Evolutionary conservation across 2,797 vertebrate genomes (phyloP).

Genomic region (Pipistrellus pipistrellus): DNA sequence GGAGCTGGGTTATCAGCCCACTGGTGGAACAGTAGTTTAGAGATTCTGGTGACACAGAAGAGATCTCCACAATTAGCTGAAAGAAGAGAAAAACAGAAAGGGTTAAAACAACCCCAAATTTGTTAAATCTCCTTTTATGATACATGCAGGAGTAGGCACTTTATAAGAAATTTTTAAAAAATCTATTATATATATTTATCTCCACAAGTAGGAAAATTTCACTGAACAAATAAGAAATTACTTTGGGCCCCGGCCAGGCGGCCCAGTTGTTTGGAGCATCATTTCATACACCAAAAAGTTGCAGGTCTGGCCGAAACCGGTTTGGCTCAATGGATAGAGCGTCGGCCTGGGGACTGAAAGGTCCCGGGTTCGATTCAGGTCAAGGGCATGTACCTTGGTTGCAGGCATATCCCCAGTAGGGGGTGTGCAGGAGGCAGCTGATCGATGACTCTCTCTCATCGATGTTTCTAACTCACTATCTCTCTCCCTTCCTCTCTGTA

Average conservation of each 20-base stretch:
- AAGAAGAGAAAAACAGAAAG: slow-evolving; percentile 62
- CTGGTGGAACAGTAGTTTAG: slow-evolving; percentile 94
- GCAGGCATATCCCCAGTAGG: no score
- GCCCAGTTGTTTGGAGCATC: neutral
- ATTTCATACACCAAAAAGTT: neutral
- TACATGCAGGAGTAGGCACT: slow-evolving; percentile 22
- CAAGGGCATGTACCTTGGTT: no score
- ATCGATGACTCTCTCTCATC: no score
- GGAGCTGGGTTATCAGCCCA: slow-evolving; percentile 92
- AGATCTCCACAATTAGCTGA: slow-evolving; percentile 95
- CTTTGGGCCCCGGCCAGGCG: neutral
- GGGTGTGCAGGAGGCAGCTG: no score
- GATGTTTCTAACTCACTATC: no score
- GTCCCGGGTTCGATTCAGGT: no score
- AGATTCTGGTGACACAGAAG: slow-evolving; percentile 92
- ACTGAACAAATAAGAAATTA: slow-evolving; percentile 22
- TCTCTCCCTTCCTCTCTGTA: no score
- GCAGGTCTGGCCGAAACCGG: no score
- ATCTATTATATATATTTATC: neutral
- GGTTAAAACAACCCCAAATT: slow-evolving; percentile 19
- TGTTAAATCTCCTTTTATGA: slow-evolving; percentile 40
- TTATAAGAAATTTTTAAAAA: slow-evolving; percentile 40
- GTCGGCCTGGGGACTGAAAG: no score
- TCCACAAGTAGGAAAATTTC: slow-evolving; percentile 11
- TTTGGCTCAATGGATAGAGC: no score